A percentile compares a stretch with the other conserved stretches of the same genome.
Evolutionary conservation across 2,797 vertebrate genomes (phyloP).

Genomic region (Simalia tracyae): DNA sequence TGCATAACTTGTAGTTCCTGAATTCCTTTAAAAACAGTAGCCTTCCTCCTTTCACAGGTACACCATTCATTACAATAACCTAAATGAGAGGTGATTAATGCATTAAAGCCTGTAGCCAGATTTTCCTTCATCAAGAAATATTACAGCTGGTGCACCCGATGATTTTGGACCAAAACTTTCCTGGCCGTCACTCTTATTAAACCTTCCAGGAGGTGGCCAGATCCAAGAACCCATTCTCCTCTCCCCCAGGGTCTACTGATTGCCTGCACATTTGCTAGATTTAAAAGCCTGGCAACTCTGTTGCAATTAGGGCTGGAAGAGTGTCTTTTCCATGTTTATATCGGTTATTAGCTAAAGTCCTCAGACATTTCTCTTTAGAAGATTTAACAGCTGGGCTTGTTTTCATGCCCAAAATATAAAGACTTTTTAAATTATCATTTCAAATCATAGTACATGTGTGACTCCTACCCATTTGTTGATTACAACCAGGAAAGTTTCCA

Average conservation of each 20-base stretch:
- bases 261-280: neutral
- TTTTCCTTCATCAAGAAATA: neutral
- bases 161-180: neutral
- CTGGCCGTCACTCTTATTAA: neutral
- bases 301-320: neutral
- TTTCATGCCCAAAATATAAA: neutral
- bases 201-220: neutral
- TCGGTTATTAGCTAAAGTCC: neutral
- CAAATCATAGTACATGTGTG: neutral
- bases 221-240: neutral
- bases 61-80: neutral
- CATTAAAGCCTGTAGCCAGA: neutral
- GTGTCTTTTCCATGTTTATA: neutral
- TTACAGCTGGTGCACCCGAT: neutral
- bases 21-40: neutral
- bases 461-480: neutral
- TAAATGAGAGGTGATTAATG: neutral
- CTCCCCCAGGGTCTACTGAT: neutral
- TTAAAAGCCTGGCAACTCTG: neutral
- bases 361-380: neutral
- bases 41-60: neutral
- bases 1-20: neutral
- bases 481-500: neutral
- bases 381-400: neutral
- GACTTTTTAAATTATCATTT: neutral